Evolutionary conservation across 2,888 invertebrate genomes (phyloP).

Genomic region (Rhingia rostrata): DNA sequence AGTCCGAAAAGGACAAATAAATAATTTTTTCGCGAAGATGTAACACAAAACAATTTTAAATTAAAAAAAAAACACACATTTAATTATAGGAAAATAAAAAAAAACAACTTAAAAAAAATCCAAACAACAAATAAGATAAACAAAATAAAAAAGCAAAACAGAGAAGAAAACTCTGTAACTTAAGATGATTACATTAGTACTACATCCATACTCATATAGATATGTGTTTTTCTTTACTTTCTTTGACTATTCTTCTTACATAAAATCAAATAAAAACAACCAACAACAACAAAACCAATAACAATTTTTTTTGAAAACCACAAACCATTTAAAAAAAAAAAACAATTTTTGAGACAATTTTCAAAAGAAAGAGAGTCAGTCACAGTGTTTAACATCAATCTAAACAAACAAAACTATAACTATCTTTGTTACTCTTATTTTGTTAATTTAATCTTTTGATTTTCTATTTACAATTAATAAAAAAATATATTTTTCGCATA

Average conservation of each 20-base stretch:
- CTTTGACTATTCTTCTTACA: constrained; percentile 76
- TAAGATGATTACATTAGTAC: constrained; percentile 75
- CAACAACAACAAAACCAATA: constrained; percentile 36
- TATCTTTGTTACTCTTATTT: constrained; percentile 52
- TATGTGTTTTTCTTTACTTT: constrained; percentile 77
- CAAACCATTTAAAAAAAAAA: constrained; percentile 51
- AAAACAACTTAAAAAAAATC: constrained; percentile 68
- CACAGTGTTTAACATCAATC: constrained; percentile 41
- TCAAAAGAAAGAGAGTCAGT: constrained; percentile 32
- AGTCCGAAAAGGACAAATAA: constrained; percentile 94
- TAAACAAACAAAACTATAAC: constrained; percentile 13
- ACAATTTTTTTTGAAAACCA: too few relatives aligned
- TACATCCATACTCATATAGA: constrained; percentile 76
- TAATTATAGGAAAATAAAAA: constrained; percentile 56
- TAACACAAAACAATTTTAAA: constrained; percentile 57
- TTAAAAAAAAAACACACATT: constrained; percentile 63
- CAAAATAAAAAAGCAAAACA: too few relatives aligned
- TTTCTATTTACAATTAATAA: constrained; percentile 53
- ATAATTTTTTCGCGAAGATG: constrained; percentile 68
- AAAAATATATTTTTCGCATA: constrained; percentile 19
- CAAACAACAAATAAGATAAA: constrained; percentile 72
- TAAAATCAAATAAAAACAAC: constrained; percentile 75
- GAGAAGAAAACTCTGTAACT: constrained; percentile 67
- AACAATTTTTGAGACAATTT: constrained; percentile 22
- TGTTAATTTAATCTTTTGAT: constrained; percentile 12